A percentile compares a stretch with the other conserved stretches of the same genome.
phyloP scores from a whole-genome alignment of 2,888 invertebrate genomes.

The Piscicola geometra region DNA sequence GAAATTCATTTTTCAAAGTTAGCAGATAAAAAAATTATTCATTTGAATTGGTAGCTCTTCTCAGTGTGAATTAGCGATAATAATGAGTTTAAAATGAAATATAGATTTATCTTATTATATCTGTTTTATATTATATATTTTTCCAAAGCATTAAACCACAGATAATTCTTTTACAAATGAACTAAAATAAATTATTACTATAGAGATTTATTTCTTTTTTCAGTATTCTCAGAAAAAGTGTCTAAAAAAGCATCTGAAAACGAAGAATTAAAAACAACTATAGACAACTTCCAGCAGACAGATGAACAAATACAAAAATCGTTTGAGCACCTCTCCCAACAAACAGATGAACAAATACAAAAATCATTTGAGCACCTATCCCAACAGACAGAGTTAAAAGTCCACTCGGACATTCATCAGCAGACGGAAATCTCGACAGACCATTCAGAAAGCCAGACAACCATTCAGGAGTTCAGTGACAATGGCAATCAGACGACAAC shows the following conservation, averaged over 20 bases:
- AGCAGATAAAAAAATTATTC: too few relatives aligned
- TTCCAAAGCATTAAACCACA: too few relatives aligned
- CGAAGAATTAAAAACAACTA: too few relatives aligned
- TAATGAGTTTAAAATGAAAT: too few relatives aligned
- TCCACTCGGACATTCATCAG: not conserved
- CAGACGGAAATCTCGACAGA: not conserved
- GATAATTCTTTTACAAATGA: too few relatives aligned
- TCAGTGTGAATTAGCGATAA: too few relatives aligned
- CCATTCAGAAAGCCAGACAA: not conserved
- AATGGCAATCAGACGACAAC: not conserved
- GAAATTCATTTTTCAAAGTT: slow-evolving; percentile 8
- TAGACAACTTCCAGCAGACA: too few relatives aligned
- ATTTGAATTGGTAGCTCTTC: too few relatives aligned
- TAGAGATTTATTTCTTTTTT: not conserved
- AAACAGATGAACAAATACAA: not conserved
- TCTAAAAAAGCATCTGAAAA: not conserved
- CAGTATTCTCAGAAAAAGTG: not conserved
- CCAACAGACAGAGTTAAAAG: not conserved
- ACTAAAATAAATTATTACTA: too few relatives aligned
- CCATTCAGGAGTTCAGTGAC: not conserved
- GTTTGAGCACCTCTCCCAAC: not conserved
- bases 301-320: not conserved
- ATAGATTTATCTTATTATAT: too few relatives aligned
- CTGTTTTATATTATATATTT: too few relatives aligned
- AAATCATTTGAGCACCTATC: not conserved